Conservation (phyloP, 2,113 vertebrate genomes). For the Pao palembangensis region DNA sequence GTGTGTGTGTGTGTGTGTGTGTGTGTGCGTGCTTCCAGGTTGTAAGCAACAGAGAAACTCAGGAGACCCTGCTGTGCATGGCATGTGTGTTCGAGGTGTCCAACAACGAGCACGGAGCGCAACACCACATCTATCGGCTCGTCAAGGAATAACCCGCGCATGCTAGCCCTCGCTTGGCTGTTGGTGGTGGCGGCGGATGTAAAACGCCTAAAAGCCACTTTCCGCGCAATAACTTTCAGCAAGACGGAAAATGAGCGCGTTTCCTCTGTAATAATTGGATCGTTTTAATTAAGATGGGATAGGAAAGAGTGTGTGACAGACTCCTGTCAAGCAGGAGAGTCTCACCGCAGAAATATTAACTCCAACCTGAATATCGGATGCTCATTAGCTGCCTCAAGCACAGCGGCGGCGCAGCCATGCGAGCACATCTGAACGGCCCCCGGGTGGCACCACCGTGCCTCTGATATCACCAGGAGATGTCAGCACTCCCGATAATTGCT, state of each 20-base stretch:
- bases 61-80: slow-evolving; percentile 98
- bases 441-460: slow-evolving; percentile 23
- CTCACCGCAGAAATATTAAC: slow-evolving; percentile 5
- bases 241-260: slow-evolving; percentile 19
- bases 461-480: slow-evolving; percentile 19
- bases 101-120: slow-evolving; percentile 96
- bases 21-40: slow-evolving; percentile 75
- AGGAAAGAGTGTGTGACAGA: neutral
- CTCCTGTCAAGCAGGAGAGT: slow-evolving; percentile 7
- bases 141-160: slow-evolving; percentile 87
- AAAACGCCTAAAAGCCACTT: slow-evolving; percentile 22
- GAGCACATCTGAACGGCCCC: slow-evolving; percentile 17
- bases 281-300: slow-evolving; percentile 9
- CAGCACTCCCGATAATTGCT: slow-evolving; percentile 16
- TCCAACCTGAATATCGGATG: slow-evolving; percentile 1
- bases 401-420: slow-evolving; percentile 33
- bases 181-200: slow-evolving; percentile 19
- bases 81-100: slow-evolving; percentile 99
- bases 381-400: slow-evolving; percentile 22
- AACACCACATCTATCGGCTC: slow-evolving; percentile 98
- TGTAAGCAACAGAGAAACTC: slow-evolving; percentile 97
- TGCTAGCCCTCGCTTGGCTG: slow-evolving; percentile 20
- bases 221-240: slow-evolving; percentile 12
- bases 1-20: slow-evolving; percentile 13
- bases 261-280: slow-evolving; percentile 18